Conservation (phyloP, 2,888 invertebrate genomes). For the Eilema depressum region DNA sequence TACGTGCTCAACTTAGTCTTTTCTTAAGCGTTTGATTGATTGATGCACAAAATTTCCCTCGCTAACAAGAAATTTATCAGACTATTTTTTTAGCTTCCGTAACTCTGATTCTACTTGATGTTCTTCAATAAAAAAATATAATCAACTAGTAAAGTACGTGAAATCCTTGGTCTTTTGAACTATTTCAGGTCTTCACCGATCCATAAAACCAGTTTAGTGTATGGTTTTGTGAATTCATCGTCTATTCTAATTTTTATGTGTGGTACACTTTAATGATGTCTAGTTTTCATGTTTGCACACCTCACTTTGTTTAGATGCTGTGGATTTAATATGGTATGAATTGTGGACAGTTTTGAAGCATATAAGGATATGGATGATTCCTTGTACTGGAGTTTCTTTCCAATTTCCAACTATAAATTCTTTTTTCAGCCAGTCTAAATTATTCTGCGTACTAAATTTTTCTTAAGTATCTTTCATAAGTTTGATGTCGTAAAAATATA, state of each 20-base stretch:
- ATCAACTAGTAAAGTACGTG: constrained; percentile 18
- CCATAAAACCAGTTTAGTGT: constrained; percentile 1
- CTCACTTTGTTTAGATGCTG: background rate
- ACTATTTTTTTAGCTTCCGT: background rate
- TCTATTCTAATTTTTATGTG: constrained; percentile 11
- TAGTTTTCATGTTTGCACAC: constrained; percentile 20
- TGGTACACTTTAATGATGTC: constrained; percentile 14
- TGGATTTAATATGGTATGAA: constrained; percentile 44
- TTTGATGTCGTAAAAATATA: background rate
- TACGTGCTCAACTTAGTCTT: constrained; percentile 2
- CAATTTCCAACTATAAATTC: background rate
- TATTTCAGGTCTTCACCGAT: background rate
- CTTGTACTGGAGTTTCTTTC: constrained; percentile 49
- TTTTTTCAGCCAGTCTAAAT: background rate
- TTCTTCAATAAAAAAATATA: constrained; percentile 12
- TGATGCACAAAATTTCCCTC: background rate
- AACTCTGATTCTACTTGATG: background rate
- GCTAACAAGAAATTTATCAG: background rate
- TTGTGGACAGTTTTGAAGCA: constrained; percentile 37
- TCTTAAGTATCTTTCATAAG: background rate
- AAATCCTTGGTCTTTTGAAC: background rate
- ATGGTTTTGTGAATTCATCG: background rate
- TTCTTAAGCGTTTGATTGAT: constrained; percentile 15
- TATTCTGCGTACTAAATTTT: background rate
- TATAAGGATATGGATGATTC: constrained; percentile 43